A percentile compares a stretch with the other conserved stretches of the same genome.
Conservation (phyloP, 2,113 vertebrate genomes). For the Illadopsis cleaveri region DNA sequence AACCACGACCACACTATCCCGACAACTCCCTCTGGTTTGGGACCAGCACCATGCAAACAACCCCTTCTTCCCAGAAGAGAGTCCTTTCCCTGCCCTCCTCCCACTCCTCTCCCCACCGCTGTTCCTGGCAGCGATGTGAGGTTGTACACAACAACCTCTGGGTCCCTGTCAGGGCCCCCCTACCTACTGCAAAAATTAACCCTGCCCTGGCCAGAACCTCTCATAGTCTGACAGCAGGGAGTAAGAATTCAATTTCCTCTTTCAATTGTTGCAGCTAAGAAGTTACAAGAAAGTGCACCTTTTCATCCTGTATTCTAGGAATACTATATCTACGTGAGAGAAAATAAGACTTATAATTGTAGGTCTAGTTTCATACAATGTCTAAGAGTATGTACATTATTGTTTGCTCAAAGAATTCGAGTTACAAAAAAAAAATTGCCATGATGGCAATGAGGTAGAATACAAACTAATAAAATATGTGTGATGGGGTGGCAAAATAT, state of each 20-base stretch:
- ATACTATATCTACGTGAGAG: background rate
- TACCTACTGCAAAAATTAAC: background rate
- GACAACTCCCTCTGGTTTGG: background rate
- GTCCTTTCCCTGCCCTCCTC: background rate
- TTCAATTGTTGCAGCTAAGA: background rate
- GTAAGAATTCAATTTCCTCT: background rate
- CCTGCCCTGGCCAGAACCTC: background rate
- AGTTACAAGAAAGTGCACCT: background rate
- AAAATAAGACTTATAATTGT: background rate
- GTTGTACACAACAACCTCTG: background rate
- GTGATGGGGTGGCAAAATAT: background rate
- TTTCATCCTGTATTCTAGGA: background rate
- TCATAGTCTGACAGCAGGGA: background rate
- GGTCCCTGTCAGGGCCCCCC: background rate
- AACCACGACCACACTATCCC: rapidly evolving
- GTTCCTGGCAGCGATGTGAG: rapidly evolving
- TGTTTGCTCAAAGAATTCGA: background rate
- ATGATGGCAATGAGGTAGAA: background rate
- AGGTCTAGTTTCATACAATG: background rate
- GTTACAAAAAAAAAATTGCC: background rate
- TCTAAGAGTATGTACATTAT: background rate
- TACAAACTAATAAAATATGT: background rate
- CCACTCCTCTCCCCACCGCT: too few relatives aligned
- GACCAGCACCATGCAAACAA: background rate
- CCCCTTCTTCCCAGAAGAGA: background rate